Base-by-base conservation (phyloP, 2,797 vertebrate genomes). In the Neosilurus mollespiculum region DNA sequence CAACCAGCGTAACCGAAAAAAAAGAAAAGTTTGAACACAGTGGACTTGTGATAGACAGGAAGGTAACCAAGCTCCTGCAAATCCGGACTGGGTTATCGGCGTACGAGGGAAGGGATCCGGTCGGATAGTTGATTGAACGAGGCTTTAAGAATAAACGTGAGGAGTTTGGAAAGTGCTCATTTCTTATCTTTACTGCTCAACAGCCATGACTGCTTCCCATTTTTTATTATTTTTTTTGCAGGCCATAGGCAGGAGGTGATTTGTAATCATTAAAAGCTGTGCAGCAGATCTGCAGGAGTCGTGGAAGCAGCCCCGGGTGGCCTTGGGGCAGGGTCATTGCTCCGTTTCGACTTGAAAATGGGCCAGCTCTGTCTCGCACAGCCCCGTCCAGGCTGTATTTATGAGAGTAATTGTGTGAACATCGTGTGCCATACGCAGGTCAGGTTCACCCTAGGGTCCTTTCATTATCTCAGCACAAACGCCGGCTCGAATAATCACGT, bases 221-320 rank as follows among this genome's bases (percentile, higher is more conserved):
- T 70, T 85, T 70, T 12, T 24, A n/a, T 59, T 76, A 20, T 7
- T 24, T 26, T 24, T 7, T 66, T 12, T 3, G 43, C 71, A 30
- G 65, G 64, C 59, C 49, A 34, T 18, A 73, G 84, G 62, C 72
- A 22, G 30, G 20, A 82, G 84, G 82, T 81, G 67, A 87, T 86
- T 86, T 86, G 81, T 87, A 86, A 86, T 87, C 86, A 85, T 87
- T 87, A 82, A 87, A 83, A 86, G 83, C 82, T 72, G 59, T 80
- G 84, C 26, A 3, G 61, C 69, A 43, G 79, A 81, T 75, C 78
- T 83, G 85, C 58, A 61, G 65, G 67, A 82, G 75, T 81, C 51
- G 64, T 80, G 34, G 61, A 78, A 78, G 54, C 11, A 0, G 56
- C 67, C 73, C 66, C 58, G 4, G 53, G 67, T 66, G 71, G 58